These are phyloP conservation scores for Triops cancriformis DNA, from an alignment of 1,140 invertebrate species.

Conservation along the genomic window DNA sequence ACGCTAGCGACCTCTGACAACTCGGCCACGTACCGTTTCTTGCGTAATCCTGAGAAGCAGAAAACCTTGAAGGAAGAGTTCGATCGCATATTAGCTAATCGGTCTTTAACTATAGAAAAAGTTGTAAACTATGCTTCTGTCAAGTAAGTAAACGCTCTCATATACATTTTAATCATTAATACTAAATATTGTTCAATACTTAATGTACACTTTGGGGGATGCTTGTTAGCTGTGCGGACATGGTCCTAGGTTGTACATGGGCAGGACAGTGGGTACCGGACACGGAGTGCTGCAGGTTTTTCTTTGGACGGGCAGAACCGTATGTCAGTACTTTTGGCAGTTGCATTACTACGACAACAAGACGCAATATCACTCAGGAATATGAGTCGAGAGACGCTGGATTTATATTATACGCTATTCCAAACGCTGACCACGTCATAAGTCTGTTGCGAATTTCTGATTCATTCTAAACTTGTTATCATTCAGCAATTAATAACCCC, in stretches of 20 bases:
- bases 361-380: neutral
- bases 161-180: neutral
- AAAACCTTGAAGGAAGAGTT: conserved; percentile 11
- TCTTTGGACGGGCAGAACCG: neutral
- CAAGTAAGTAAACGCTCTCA: neutral
- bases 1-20: conserved; percentile 17
- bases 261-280: neutral
- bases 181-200: neutral
- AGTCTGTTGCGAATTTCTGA: neutral
- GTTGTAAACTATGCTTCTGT: conserved; percentile 17
- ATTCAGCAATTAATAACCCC: neutral
- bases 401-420: neutral
- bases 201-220: too few relatives aligned
- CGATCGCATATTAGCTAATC: conserved; percentile 1
- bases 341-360: neutral
- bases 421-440: neutral
- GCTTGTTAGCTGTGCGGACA: neutral
- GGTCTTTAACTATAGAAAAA: conserved; percentile 17
- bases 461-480: neutral
- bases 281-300: conserved; percentile 6
- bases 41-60: neutral
- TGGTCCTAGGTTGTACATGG: neutral
- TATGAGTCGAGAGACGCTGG: conserved; percentile 8
- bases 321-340: neutral
- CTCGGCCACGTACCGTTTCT: neutral